Base-by-base conservation (phyloP, 2,888 invertebrate genomes). In the Opisthograptis luteolata region DNA sequence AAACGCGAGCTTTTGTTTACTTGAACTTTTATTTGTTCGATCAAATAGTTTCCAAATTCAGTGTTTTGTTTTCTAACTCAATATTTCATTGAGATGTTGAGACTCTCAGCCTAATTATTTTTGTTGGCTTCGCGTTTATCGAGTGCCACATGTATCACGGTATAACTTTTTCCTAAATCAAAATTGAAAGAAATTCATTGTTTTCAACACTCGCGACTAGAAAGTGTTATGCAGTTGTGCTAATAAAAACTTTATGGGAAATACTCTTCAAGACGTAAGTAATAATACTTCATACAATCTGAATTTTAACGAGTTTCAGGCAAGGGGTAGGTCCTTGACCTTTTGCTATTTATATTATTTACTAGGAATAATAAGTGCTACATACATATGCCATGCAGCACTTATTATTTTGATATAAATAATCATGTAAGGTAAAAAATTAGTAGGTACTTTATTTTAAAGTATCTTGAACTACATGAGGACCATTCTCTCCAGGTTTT, bases 191-290 rank as follows among this genome's bases (percentile, higher is more conserved):
- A 53, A 51, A 49, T 44, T 53, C 39, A 46, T 45, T 55, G 44
- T 53, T 36, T 22, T 25, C n/a, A 27, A 34, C 51, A 41, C 37
- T 28, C 39, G 34, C 32, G 32, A 42, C 39, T 49, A 54, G 56
- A 58, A 58, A 58, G 56, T 58, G 55, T 25, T 49, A 54, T 51
- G 58, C 37, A 32, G 48, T 44, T 55, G 35, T 25, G 32, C 19
- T 36, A 32, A 19, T 46, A 48, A 46, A 56, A 41, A 60, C 63
- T 78, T 64, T 76, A 79, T 79, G 79, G 78, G 63, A 72, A 64
- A 64, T 57, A 66, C 57, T 54, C 61, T 59, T 50, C 56, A 43
- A 64, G 70, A 66, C 70, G 79, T 79, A 53, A 72, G 79, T 73
- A 5, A 9, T 27, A 9, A 32, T 51, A 20, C 9, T 42, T 49